Percentiles rank a stretch among this genome's conserved stretches.
phyloP scores from a whole-genome alignment of 1,140 invertebrate genomes.

The Zaprionus lachaisei region DNA sequence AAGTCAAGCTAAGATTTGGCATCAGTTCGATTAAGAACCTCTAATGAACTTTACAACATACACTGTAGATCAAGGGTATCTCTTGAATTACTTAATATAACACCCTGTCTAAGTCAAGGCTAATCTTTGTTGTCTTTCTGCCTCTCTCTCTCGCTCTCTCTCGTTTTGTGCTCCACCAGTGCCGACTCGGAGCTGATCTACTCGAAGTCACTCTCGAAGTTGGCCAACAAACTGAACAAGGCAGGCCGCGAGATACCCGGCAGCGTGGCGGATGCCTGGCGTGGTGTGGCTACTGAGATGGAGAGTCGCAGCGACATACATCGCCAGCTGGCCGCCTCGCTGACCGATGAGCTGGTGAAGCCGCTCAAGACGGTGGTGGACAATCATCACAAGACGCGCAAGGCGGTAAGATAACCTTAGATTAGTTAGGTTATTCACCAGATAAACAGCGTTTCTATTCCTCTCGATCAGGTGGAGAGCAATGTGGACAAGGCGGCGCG shows the following conservation, averaged over 20 bases:
- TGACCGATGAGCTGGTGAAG: slow-evolving; percentile 95
- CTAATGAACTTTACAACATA: too few species aligned
- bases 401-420: slow-evolving; percentile 85
- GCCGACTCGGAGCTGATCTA: slow-evolving; percentile 95
- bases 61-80: too few species aligned
- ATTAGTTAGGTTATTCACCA: neutral
- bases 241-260: slow-evolving; percentile 92
- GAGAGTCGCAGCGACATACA: slow-evolving; percentile 95
- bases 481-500: slow-evolving; percentile 94
- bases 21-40: too few species aligned
- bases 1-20: too few species aligned
- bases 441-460: neutral
- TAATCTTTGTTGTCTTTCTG: too few species aligned
- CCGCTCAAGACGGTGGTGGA: slow-evolving; percentile 91
- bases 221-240: slow-evolving; percentile 93
- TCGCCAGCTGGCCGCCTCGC: slow-evolving; percentile 90
- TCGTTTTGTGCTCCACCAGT: slow-evolving; percentile 84
- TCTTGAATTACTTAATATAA: too few species aligned
- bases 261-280: slow-evolving; percentile 94
- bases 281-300: slow-evolving; percentile 94
- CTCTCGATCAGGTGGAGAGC: slow-evolving; percentile 87
- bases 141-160: too few species aligned
- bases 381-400: slow-evolving; percentile 91
- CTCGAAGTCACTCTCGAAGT: slow-evolving; percentile 94
- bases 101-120: too few species aligned